A percentile compares a stretch with the other conserved stretches of the same genome.
Evolutionary conservation across 2,888 invertebrate species (phyloP).

Genomic region (Physocephala rufipes): DNA sequence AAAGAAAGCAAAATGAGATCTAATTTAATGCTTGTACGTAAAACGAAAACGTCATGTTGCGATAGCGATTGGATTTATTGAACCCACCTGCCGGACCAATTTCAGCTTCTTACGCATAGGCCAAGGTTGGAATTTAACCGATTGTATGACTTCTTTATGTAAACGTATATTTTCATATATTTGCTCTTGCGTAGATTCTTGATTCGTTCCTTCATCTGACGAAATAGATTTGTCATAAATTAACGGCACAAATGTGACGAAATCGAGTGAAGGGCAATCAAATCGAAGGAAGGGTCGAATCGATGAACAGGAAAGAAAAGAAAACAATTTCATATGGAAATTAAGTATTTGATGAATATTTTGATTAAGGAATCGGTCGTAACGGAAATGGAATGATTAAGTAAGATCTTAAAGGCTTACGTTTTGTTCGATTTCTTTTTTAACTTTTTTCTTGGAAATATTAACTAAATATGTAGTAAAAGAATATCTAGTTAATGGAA

Average conservation of each 20-base stretch:
- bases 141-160: slow-evolving; percentile 90
- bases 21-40: too few species aligned
- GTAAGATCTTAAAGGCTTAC: too few species aligned
- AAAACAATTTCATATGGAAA: too few species aligned
- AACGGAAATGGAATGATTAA: too few species aligned
- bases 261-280: not conserved
- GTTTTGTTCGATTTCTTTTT: too few species aligned
- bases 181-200: slow-evolving; percentile 81
- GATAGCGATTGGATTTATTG: not conserved
- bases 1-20: not conserved
- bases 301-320: not conserved
- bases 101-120: slow-evolving; percentile 83
- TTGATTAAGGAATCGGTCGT: too few species aligned
- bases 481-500: too few species aligned
- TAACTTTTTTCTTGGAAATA: too few species aligned
- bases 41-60: not conserved
- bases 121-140: slow-evolving; percentile 87
- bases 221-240: slow-evolving; percentile 67
- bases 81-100: slow-evolving; percentile 75
- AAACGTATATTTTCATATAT: slow-evolving; percentile 89
- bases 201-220: slow-evolving; percentile 74
- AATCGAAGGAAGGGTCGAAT: not conserved
- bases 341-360: too few species aligned
- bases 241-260: too few species aligned
- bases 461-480: too few species aligned